Conservation (phyloP, 2,888 invertebrate species). For the Brachyopa scutellaris region DNA sequence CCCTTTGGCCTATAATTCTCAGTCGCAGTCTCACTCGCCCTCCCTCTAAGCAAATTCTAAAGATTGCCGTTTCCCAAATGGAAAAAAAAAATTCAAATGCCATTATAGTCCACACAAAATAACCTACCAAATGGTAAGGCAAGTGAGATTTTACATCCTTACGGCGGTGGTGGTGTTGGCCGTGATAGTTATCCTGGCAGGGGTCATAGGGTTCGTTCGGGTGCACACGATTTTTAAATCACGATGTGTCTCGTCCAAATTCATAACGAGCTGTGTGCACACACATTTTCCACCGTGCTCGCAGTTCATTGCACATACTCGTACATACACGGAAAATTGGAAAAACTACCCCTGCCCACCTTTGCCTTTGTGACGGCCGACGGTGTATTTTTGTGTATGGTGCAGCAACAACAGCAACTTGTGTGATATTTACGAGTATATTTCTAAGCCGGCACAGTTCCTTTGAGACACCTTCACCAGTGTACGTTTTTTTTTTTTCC, state of each 20-base stretch:
- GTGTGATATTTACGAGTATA: constrained; percentile 57
- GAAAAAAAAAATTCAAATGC: constrained; percentile 61
- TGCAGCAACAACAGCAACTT: constrained; percentile 54
- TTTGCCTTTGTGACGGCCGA: constrained; percentile 38
- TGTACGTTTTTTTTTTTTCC: constrained; percentile 17
- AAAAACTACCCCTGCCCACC: constrained; percentile 36
- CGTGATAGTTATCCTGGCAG: constrained; percentile 33
- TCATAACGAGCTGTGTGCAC: constrained; percentile 17
- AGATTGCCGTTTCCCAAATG: constrained; percentile 40
- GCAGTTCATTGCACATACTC: not conserved
- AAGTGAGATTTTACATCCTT: constrained; percentile 46
- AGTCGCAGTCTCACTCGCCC: not conserved
- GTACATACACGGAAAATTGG: not conserved
- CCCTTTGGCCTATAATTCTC: constrained; percentile 36
- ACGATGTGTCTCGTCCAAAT: constrained; percentile 52
- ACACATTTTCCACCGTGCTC: not conserved
- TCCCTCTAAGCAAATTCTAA: constrained; percentile 52
- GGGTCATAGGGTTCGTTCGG: constrained; percentile 57
- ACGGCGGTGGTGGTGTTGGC: constrained; percentile 21
- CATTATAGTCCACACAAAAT: constrained; percentile 64
- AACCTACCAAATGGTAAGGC: constrained; percentile 54
- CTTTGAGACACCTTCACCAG: constrained; percentile 65
- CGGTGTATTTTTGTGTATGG: constrained; percentile 2
- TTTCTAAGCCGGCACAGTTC: constrained; percentile 54
- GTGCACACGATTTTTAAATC: constrained; percentile 71